Percentiles rank a stretch among this genome's conserved stretches.
phyloP scores from a whole-genome alignment of 1,140 invertebrate genomes.

The Lysiphlebus fabarum region DNA sequence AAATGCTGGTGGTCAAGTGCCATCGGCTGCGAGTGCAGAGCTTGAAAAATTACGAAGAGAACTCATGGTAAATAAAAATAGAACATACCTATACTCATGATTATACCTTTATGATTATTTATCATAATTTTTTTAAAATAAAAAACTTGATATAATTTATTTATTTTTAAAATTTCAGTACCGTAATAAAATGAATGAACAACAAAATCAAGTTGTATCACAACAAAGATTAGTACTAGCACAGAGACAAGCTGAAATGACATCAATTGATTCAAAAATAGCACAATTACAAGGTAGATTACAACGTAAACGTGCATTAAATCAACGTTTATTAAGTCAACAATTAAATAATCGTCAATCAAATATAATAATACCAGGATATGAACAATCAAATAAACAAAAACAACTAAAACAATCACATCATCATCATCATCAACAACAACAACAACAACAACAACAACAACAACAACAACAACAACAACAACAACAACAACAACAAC shows the following conservation, averaged over 20 bases:
- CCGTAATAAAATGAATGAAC: conserved; percentile 92
- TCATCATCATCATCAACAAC: conserved; percentile 30
- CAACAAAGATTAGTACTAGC: conserved; percentile 82
- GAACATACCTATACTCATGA: neutral
- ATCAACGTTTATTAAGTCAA: conserved; percentile 74
- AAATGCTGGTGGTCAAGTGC: conserved; percentile 53
- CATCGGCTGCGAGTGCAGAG: conserved; percentile 75
- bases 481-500: conserved; percentile 15
- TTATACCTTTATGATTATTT: too few species aligned
- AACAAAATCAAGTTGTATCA: conserved; percentile 83
- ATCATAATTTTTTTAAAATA: too few species aligned
- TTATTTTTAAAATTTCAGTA: conserved; percentile 62
- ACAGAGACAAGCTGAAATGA: conserved; percentile 84
- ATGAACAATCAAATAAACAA: conserved; percentile 24
- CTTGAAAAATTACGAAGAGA: conserved; percentile 86
- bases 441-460: conserved; percentile 32
- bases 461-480: conserved; percentile 13
- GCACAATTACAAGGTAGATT: conserved; percentile 88
- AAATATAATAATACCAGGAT: conserved; percentile 39
- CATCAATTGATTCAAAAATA: conserved; percentile 87
- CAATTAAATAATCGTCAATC: conserved; percentile 58
- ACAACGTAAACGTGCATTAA: conserved; percentile 80
- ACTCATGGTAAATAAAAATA: conserved; percentile 75
- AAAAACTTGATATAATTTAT: neutral
- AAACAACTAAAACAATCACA: too few species aligned